Evolutionary conservation across 2,113 vertebrate genomes (phyloP).

Genomic region (Hirundichthys speculiger): DNA sequence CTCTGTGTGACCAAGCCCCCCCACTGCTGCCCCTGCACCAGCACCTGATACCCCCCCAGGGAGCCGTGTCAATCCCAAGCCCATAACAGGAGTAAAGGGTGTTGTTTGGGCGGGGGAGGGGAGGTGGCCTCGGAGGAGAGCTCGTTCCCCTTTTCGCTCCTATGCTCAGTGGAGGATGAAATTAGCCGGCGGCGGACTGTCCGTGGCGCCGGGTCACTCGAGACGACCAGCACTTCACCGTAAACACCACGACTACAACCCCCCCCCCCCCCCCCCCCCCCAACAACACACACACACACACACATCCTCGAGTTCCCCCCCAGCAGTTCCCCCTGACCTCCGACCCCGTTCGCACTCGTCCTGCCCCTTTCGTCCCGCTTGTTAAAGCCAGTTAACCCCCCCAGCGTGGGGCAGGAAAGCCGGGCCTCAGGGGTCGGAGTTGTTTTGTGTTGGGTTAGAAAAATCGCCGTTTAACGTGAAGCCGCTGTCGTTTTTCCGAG

Average conservation of each 20-base stretch:
- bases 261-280: background rate
- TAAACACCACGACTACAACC: conserved; percentile 21
- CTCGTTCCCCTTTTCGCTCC: conserved; percentile 47
- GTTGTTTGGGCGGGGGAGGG: conserved; percentile 14
- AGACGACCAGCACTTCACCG: conserved; percentile 41
- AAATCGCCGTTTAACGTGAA: conserved; percentile 55
- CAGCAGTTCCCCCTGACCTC: conserved; percentile 20
- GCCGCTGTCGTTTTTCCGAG: conserved; percentile 52
- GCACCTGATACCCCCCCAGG: conserved; percentile 28
- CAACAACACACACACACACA: too few relatives aligned
- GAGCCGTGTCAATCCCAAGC: conserved; percentile 62
- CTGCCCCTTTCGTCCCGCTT: conserved; percentile 40
- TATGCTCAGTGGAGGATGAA: conserved; percentile 70
- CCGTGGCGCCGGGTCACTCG: conserved; percentile 48
- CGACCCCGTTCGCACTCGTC: conserved; percentile 31
- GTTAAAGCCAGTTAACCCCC: conserved; percentile 68
- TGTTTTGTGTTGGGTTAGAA: conserved; percentile 29
- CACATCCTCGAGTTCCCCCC: too few relatives aligned
- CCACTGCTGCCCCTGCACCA: conserved; percentile 18
- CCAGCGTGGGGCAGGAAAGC: conserved; percentile 46
- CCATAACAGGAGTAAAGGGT: conserved; percentile 38
- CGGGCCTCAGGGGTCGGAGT: conserved; percentile 17
- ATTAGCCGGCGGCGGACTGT: conserved; percentile 62
- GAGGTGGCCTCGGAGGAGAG: conserved; percentile 44
- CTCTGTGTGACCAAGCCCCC: conserved; percentile 12